Base-by-base conservation (phyloP, 2,888 invertebrate species). In the Drosophila mulleri region DNA sequence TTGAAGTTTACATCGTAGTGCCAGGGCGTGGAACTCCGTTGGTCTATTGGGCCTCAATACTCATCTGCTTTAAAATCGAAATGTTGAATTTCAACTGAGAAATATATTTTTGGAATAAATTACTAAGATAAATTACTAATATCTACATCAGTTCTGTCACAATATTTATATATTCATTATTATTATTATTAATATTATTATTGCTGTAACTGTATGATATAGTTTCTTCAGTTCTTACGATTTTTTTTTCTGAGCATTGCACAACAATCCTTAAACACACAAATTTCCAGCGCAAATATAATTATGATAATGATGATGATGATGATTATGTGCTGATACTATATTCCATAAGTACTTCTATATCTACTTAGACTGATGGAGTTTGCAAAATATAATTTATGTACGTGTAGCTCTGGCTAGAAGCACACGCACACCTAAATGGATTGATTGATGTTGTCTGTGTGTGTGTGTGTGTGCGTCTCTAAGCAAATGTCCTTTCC, bases 371-470 rank as follows among this genome's bases (percentile, higher is more conserved):
- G n/a, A 2, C 18, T 32, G 29, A 4, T 29, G 48, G 48, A 29
- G 29, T 48, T 29, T 48, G 48, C 48, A n/a, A 39, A 59, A 59
- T 59, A 45, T 59, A 20, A 63, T 47, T 58, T 59, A 47, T 11
- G 29, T 47, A 26, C 37, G 20, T 39, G 16, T n/a, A 35, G 20
- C 23, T 32, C 9, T 11, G 5, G 39, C 16, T 18, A 47, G n/a
- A 4, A 11, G 14, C 42, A 23, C 6, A 14, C 52, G 37, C 16
- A 23, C 37, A 37, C 37, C 52, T 37, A 44, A 56, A 61, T 47
- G 20, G 37, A 60, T 61, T 63, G 63, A 60, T 63, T 60, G 47
- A 60, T 63, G 60, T 37, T 59, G 48, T 39, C 48, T 32, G 7
- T 50, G 29, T 29, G 14, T 45, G n/a, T 0, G 5, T 29, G 29